A percentile compares a stretch with the other conserved stretches of the same genome.
phyloP scores from a whole-genome alignment of 2,888 invertebrate species.

The Heliconius aoede region DNA sequence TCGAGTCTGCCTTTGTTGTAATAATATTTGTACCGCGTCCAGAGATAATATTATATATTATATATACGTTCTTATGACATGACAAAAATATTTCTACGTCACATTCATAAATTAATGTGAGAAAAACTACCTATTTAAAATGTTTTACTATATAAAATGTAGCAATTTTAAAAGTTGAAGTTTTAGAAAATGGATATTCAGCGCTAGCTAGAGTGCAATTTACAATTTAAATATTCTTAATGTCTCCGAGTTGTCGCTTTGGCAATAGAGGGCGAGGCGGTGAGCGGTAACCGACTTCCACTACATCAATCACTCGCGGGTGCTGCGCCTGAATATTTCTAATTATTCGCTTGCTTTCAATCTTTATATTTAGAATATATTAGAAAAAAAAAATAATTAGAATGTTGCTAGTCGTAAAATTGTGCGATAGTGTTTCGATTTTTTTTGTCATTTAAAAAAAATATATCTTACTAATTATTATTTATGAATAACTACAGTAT shows the following conservation, averaged over 20 bases:
- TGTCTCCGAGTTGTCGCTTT: constrained; percentile 79
- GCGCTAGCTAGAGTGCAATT: constrained; percentile 81
- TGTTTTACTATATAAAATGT: constrained; percentile 36
- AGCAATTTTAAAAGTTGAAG: constrained; percentile 66
- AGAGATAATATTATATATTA: too few relatives aligned
- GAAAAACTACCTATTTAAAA: too few relatives aligned
- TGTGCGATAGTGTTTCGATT: not conserved
- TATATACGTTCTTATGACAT: not conserved
- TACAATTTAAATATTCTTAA: constrained; percentile 84
- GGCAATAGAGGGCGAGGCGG: constrained; percentile 49
- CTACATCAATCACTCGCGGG: constrained; percentile 84
- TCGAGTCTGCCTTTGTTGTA: constrained; percentile 14
- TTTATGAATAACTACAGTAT: not conserved
- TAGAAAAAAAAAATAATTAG: not conserved
- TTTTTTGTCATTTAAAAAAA: not conserved
- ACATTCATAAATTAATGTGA: too few relatives aligned
- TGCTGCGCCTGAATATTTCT: constrained; percentile 81
- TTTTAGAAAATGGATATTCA: constrained; percentile 80
- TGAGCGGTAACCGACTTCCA: constrained; percentile 68
- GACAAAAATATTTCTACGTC: too few relatives aligned
- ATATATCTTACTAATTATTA: not conserved
- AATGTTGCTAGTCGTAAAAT: not conserved
- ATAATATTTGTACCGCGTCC: not conserved
- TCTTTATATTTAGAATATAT: constrained; percentile 33
- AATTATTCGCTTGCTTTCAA: constrained; percentile 71